Conservation (phyloP, 64 coral and sea anemone genomes). For the Porites lutea region DNA sequence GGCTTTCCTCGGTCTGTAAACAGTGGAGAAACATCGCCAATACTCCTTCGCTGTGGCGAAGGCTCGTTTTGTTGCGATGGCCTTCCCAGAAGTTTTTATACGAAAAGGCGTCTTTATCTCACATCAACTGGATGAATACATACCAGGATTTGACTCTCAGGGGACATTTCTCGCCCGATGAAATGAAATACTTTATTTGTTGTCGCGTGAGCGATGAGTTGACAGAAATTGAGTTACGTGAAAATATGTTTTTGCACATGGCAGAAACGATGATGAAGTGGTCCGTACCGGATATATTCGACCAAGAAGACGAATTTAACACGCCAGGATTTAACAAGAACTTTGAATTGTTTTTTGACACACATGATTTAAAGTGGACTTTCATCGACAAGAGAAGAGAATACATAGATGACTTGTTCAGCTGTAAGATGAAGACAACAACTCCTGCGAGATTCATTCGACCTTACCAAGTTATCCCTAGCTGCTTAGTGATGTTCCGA, state of each 20-base stretch:
- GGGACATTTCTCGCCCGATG: constrained; percentile 94
- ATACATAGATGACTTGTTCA: constrained; percentile 88
- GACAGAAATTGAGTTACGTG: constrained; percentile 75
- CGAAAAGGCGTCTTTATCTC: constrained; percentile 70
- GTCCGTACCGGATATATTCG: constrained; percentile 71
- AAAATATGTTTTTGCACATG: constrained; percentile 84
- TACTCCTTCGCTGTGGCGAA: constrained; percentile 80
- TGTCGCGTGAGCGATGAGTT: constrained; percentile 82
- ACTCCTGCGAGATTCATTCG: constrained; percentile 77
- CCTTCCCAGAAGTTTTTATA: constrained; percentile 92
- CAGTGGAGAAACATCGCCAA: constrained; percentile 86
- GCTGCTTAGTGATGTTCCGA: constrained; percentile 87
- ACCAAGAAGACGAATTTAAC: constrained; percentile 77
- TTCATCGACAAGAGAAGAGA: constrained; percentile 95
- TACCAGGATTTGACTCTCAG: constrained; percentile 84
- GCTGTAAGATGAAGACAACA: constrained; percentile 62
- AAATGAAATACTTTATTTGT: constrained; percentile 98
- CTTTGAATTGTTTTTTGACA: constrained; percentile 94
- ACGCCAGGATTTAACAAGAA: constrained; percentile 80
- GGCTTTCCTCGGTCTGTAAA: constrained; percentile 75
- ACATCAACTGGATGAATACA: constrained; percentile 78
- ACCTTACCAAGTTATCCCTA: constrained; percentile 95
- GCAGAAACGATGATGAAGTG: constrained; percentile 77
- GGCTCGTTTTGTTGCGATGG: constrained; percentile 81
- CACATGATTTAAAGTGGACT: constrained; percentile 88